Evolutionary conservation across 2,888 invertebrate genomes (phyloP), one percentile per base, ranked within the genome.

Genomic region (Drymonia ruficornis): DNA sequence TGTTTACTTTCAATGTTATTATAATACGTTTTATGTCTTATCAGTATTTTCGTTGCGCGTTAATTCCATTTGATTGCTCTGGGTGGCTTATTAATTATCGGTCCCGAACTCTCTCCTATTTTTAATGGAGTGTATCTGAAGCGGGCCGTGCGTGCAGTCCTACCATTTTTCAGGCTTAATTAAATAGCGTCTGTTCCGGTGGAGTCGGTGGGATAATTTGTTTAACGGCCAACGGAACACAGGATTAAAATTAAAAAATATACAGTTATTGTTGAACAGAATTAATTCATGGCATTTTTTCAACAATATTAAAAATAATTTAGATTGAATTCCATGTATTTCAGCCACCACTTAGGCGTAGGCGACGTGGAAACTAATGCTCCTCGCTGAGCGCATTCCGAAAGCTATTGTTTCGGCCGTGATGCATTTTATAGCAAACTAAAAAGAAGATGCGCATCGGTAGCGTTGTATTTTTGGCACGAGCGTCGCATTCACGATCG

Each of bases 131-230:
- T 67, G 70, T 56, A 66, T 67, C 68, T 56, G 59, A 61, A 60
- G 50, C 51, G 60, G 59, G 56, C 53, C 47, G 53, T 36, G 50
- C 59, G 56, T 50, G 57, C 50, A 66, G 55, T 54, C 64, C 60
- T 50, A 54, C 52, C 63, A 76, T 78, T 78, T 79, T 80, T 80
- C 77, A 77, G 55, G 56, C 69, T 73, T 78, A 80, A 80, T 78
- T 78, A 75, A 78, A 76, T 73, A 72, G 74, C 71, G 61, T 70
- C 61, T 65, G 53, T 55, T 64, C 63, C 43, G 53, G 61, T 61
- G 49, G 55, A 63, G 57, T 50, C 64, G 66, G 66, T 62, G 44
- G 58, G 53, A 70, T 71, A 67, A 75, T 71, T 75, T 72, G 70
- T 73, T 71, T 65, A 58, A 61, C 53, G 52, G 53, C 44, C 53